Percentiles rank a stretch among this genome's conserved stretches.
Conservation (phyloP, 2,113 vertebrate species). For the Aepyceros melampus region DNA sequence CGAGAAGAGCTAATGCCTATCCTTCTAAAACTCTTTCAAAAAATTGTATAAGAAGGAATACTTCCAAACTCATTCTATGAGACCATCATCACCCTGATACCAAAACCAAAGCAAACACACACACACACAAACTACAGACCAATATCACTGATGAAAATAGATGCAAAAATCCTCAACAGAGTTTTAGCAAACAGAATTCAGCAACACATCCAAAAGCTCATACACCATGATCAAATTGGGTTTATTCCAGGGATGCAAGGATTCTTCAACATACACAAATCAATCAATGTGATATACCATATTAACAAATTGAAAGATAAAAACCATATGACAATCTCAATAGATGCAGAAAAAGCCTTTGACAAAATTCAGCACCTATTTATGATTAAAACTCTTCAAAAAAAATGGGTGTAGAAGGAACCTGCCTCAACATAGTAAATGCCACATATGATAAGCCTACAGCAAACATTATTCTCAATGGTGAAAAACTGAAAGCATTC, state of each 20-base stretch:
- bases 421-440: background rate
- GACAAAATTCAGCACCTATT: background rate
- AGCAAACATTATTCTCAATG: background rate
- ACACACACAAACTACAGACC: background rate
- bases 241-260: background rate
- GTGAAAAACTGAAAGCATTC: background rate
- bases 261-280: background rate
- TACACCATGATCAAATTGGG: background rate
- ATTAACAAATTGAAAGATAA: background rate
- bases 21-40: background rate
- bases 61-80: background rate
- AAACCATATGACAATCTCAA: background rate
- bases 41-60: background rate
- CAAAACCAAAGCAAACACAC: background rate
- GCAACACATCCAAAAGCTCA: background rate
- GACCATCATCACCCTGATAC: background rate
- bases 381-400: background rate
- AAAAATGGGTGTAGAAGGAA: background rate
- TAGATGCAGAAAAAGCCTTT: background rate
- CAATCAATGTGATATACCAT: background rate
- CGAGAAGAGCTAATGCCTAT: background rate
- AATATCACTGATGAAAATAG: background rate
- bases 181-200: background rate
- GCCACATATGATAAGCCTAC: background rate
- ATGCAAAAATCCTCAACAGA: background rate